Evolutionary conservation across 2,888 invertebrate genomes (phyloP).

Genomic region (Zaprionus lineosus): DNA sequence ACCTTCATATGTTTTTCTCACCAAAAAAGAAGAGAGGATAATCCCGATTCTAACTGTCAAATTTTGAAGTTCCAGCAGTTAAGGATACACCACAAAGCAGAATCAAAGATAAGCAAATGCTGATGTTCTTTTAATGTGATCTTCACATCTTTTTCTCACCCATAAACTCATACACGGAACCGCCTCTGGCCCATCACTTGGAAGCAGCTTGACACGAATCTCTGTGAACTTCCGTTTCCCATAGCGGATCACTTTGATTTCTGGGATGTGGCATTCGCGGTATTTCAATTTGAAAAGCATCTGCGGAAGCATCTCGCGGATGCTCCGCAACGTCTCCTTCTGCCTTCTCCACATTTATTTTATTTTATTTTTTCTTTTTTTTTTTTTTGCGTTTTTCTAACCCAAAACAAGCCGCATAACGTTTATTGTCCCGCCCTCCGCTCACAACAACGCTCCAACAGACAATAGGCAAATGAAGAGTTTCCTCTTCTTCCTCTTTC

Average conservation of each 20-base stretch:
- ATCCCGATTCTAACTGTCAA: too few relatives aligned
- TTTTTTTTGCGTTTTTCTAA: slow-evolving; percentile 50
- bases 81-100: too few relatives aligned
- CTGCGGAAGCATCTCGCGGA: slow-evolving; percentile 41
- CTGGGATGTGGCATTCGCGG: slow-evolving; percentile 21
- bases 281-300: slow-evolving; percentile 48
- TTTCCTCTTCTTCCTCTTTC: slow-evolving; percentile 3
- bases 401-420: slow-evolving; percentile 48
- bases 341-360: background rate
- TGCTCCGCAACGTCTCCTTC: background rate
- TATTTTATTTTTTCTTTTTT: background rate
- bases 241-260: slow-evolving; percentile 23
- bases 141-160: background rate
- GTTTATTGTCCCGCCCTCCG: slow-evolving; percentile 17
- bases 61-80: too few relatives aligned
- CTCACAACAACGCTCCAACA: background rate
- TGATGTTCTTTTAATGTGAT: too few relatives aligned
- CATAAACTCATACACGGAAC: background rate
- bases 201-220: background rate
- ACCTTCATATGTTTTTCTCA: background rate
- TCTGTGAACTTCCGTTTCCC: slow-evolving; percentile 48
- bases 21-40: too few relatives aligned
- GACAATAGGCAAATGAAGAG: slow-evolving; percentile 3
- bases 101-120: too few relatives aligned
- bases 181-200: background rate